Evolutionary conservation across 2,113 vertebrate species (phyloP).

Genomic region (Machaerirhynchus nigripectus): DNA sequence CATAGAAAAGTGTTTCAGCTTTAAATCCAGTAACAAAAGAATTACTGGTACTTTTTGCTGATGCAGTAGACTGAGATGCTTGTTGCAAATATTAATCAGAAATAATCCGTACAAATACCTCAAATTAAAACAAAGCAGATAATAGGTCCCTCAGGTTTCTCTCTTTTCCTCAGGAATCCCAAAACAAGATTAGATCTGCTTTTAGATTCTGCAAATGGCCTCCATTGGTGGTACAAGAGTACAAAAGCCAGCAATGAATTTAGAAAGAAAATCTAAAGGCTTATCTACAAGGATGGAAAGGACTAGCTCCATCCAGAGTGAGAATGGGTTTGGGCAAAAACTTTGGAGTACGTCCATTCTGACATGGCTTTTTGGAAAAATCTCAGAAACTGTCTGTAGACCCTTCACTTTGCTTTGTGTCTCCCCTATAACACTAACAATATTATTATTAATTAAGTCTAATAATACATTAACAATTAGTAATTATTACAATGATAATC

Average conservation of each 20-base stretch:
- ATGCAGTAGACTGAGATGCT: neutral
- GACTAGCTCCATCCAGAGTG: neutral
- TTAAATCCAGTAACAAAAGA: neutral
- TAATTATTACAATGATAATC: neutral
- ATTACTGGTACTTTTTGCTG: neutral
- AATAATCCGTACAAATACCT: neutral
- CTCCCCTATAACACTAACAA: neutral
- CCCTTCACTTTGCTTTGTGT: neutral
- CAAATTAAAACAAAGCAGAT: neutral
- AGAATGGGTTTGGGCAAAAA: neutral
- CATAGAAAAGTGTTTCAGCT: neutral
- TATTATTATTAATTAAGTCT: neutral
- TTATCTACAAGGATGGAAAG: neutral
- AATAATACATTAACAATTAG: neutral
- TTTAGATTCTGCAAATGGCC: neutral
- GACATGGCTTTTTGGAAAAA: neutral
- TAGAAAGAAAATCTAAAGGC: neutral
- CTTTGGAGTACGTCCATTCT: neutral
- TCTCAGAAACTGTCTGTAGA: neutral
- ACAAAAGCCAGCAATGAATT: neutral
- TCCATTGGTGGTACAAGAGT: neutral
- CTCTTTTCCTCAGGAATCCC: neutral
- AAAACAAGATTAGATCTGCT: neutral
- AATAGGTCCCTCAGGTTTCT: neutral
- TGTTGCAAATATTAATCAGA: neutral